Base-by-base conservation (phyloP, 2,888 invertebrate genomes). In the Aleiodes testaceus region DNA sequence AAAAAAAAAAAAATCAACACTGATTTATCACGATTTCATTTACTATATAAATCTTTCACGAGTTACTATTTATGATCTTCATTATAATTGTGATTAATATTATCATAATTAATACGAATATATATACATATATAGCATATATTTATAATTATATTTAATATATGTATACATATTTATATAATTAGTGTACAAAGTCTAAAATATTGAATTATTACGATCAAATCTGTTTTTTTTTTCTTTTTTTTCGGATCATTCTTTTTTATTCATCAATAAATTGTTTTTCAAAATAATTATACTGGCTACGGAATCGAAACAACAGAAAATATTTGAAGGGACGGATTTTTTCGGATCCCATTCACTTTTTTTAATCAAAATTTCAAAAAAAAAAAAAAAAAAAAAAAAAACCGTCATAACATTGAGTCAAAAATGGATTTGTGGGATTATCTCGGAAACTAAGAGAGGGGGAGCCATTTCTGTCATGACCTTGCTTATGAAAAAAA, bases 21-120 rank as follows among this genome's bases (percentile, higher is more conserved):
- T 74, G 76, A 78, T 72, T 75, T 80, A 78, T 79, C 79, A 76
- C 81, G 76, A 77, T 80, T 81, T 77, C 81, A 79, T 78, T 76
- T 83, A 81, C 79, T 79, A 77, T 79, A 79, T 81, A 85, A 78
- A 84, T 79, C 82, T 84, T 84, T 85, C 85, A 82, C 83, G 82
- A 83, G 79, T 82, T 85, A 81, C 83, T 85, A 85, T 85, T 85
- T 85, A 85, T 85, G 79, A 83, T 83, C 85, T 79, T 77, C 73
- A 81, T 78, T 78, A 79, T 81, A 79, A 78, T 80, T 80, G 80
- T 75, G 77, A 78, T 73, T 72, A 76, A 75, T 76, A 78, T 76
- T 76, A 77, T 76, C 71, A 75, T 74, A 76, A 77, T 70, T 78
- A 76, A 73, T 76, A 76, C 74, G 72, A 75, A 55, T 55, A 55